Base-by-base conservation (phyloP, 1,140 invertebrate species). In the Nasonia giraulti region DNA sequence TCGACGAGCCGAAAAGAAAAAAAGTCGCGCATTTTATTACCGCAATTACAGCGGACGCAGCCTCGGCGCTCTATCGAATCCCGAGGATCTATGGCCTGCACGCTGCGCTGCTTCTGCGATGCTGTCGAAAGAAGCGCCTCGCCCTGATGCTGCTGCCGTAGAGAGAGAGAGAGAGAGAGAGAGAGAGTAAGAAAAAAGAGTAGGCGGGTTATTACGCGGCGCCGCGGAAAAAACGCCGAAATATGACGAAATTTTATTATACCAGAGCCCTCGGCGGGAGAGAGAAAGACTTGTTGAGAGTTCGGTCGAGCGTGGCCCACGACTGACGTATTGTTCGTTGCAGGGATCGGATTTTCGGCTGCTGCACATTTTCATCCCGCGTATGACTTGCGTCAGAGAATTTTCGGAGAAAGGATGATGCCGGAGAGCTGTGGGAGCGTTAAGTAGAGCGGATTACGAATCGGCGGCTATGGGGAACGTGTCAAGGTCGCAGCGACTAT, bases 11-110 rank as follows among this genome's bases (percentile, higher is more conserved):
- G 37, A 47, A 33, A 2, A 33, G 33, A 71, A 31, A 71, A 71
- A 33, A 31, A 71, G 69, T 33, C 69, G 69, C 23, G 69, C n/a
- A 73, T 78, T 83, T 83, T 83, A 83, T 83, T 83, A 83, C 62
- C 6, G 82, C 82, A 78, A 83, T 83, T 83, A 83, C 62, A 47
- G 75, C 40, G 82, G 78, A 78, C 37, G 62, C 8, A 80, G 23
- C 68, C 69, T 31, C 69, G 27, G n/a, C 27, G 69, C 69, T n/a
- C 0, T n/a, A 62, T 62, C 55, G 7, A 20, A 62, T 1, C 20
- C 7, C 55, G 55, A 62, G 17, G 20, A 62, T 62, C 55, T 62
- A 62, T 20, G 4, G 14, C 12, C 14, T 17, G 50, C 55, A 62
- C 40, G 47, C 47, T 50, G 47, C 47, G 47, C 47, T 50, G 47